phyloP scores from a whole-genome alignment of 2,888 invertebrate genomes.

The Ptycholaimellus sp. region DNA sequence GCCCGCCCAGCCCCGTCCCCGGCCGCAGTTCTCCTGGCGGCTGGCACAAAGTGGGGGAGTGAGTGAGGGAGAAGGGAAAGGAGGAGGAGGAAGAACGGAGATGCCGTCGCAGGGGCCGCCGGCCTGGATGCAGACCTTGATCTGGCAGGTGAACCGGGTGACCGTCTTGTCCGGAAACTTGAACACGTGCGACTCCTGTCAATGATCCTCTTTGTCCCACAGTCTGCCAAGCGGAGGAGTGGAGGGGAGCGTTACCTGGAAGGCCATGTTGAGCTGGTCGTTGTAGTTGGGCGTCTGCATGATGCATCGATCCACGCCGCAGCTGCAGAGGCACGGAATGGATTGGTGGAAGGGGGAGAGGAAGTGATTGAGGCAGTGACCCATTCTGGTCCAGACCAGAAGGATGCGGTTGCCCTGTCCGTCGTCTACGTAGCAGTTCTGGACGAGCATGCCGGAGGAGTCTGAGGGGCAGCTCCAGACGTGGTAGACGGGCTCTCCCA shows the following conservation, averaged over 20 bases:
- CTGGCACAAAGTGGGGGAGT: too few relatives aligned
- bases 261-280: slow-evolving; percentile 17
- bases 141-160: slow-evolving; percentile 22
- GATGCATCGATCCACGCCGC: slow-evolving; percentile 22
- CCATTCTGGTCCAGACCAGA: slow-evolving; percentile 23
- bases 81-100: too few relatives aligned
- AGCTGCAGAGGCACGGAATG: slow-evolving; percentile 10
- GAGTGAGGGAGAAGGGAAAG: too few relatives aligned
- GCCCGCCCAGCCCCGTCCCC: too few relatives aligned
- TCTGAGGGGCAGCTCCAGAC: slow-evolving; percentile 22
- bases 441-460: slow-evolving; percentile 21
- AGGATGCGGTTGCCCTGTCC: slow-evolving; percentile 21
- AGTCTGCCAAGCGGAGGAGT: not conserved
- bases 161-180: slow-evolving; percentile 23
- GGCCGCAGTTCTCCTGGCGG: slow-evolving; percentile 1
- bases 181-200: slow-evolving; percentile 22
- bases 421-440: slow-evolving; percentile 24
- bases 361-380: slow-evolving; percentile 5
- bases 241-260: slow-evolving; percentile 12
- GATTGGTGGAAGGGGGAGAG: not conserved
- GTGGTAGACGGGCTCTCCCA: slow-evolving; percentile 22
- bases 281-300: slow-evolving; percentile 20
- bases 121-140: slow-evolving; percentile 17
- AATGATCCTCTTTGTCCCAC: not conserved
- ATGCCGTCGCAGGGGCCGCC: slow-evolving; percentile 18